Base-by-base conservation (phyloP, 2,113 vertebrate genomes). In the Chionomys nivalis region DNA sequence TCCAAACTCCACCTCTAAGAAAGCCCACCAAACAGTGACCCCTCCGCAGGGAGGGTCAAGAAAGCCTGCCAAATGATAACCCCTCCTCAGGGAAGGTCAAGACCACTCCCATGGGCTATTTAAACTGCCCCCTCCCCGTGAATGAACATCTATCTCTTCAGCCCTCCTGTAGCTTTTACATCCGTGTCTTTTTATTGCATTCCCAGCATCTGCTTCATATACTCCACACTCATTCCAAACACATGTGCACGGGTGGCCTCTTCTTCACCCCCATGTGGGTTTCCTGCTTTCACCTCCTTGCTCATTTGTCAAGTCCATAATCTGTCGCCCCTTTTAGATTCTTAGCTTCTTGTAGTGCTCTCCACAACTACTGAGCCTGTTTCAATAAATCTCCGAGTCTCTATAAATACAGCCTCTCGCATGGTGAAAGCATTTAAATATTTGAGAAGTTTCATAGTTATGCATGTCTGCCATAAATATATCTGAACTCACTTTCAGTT, bases 391-490 rank as follows among this genome's bases (percentile, higher is more conserved):
- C 61, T 90, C 26, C 65, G 19, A 87, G 75, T 87, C 5, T 70
- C 66, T 7, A 42, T 63, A 63, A 91, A 85, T 9, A 77, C 63
- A 75, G 58, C 61, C 87, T 39, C 39, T 4, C 2, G 85, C 42
- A 77, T 11, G 70, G 68, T 85, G 31, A 26, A 68, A 93, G 47
- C 31, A 58, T 70, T 90, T 12, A 82, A 65, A 70, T 92, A 82
- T 58, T 82, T 89, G n/a, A 87, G 47, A 94, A 92, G 79, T 81
- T 28, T n/a, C 89, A 92, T 3, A 93, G 79, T 47, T 92, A 65
- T 42, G 9, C 21, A 94, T 75, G 82, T 89, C 49, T 82, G 81
- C 39, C 79, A 65, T n/a, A 92, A 90, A 81, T 78, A 79, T 7
- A 91, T 78, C 72, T 83, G 49, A 90, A 87, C 52, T 90, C 47